Conservation (phyloP, 2,797 vertebrate species). For the Rhodeus uyekii region DNA sequence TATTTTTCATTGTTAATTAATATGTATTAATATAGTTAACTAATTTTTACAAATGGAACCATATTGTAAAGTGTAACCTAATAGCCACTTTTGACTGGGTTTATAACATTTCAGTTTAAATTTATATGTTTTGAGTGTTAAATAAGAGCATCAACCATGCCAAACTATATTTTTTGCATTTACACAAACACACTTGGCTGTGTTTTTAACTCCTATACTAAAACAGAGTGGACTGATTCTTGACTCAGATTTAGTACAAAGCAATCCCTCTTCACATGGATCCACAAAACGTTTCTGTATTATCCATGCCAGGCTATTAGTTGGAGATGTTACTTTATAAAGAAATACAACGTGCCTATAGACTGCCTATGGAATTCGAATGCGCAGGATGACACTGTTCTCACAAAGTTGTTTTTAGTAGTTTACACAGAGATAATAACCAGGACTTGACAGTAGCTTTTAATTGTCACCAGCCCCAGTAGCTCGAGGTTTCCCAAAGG, state of each 20-base stretch:
- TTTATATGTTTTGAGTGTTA: not conserved
- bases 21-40: not conserved
- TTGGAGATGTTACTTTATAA: too few relatives aligned
- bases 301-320: too few relatives aligned
- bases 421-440: too few relatives aligned
- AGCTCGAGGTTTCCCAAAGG: too few relatives aligned
- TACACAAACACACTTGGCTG: not conserved
- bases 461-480: too few relatives aligned
- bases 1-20: not conserved
- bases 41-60: not conserved
- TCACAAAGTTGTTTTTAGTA: too few relatives aligned
- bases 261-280: too few relatives aligned
- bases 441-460: too few relatives aligned
- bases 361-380: too few relatives aligned
- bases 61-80: not conserved
- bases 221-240: conserved; percentile 27
- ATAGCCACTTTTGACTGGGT: not conserved
- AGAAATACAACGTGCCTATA: too few relatives aligned
- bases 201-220: not conserved
- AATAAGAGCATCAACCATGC: not conserved
- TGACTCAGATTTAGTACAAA: conserved; percentile 20
- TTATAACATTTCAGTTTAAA: not conserved
- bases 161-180: not conserved
- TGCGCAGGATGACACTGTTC: too few relatives aligned
- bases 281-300: too few relatives aligned